Conservation (phyloP, 2,888 invertebrate genomes). For the Melieria omissa region DNA sequence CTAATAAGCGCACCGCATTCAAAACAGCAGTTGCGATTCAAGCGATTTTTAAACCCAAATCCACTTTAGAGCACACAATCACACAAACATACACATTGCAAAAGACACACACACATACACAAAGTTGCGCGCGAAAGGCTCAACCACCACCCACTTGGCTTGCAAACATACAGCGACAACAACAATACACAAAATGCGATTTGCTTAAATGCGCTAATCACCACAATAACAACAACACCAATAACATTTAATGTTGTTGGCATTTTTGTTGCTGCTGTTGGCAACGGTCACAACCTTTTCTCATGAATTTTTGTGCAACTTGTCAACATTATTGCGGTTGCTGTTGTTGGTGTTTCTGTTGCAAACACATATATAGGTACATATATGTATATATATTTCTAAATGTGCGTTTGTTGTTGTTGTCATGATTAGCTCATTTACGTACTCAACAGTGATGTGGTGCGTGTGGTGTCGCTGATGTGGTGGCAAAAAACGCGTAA, state of each 20-base stretch:
- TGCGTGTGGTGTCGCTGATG: too few species aligned
- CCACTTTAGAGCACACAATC: too few species aligned
- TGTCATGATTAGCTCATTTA: not conserved
- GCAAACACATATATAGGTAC: not conserved
- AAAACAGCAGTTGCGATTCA: too few species aligned
- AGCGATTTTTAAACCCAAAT: too few species aligned
- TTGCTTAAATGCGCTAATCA: constrained; percentile 34
- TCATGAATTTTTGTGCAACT: too few species aligned
- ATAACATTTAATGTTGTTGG: constrained; percentile 4
- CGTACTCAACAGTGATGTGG: too few species aligned
- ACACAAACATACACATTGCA: too few species aligned
- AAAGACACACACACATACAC: too few species aligned
- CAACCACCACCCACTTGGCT: not conserved
- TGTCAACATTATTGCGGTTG: too few species aligned
- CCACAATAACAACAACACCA: constrained; percentile 10
- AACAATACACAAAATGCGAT: constrained; percentile 19
- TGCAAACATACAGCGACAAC: not conserved
- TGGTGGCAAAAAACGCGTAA: too few species aligned
- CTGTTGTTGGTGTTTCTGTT: not conserved
- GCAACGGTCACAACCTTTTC: constrained; percentile 2
- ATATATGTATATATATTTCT: constrained; percentile 3
- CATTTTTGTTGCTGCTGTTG: constrained; percentile 13
- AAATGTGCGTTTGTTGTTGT: too few species aligned
- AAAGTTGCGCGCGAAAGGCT: not conserved
- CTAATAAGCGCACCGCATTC: too few species aligned